A percentile compares a stretch with the other conserved stretches of the same genome.
Evolutionary conservation across 2,888 invertebrate genomes (phyloP).

Genomic region (Silvanus unidentatus): DNA sequence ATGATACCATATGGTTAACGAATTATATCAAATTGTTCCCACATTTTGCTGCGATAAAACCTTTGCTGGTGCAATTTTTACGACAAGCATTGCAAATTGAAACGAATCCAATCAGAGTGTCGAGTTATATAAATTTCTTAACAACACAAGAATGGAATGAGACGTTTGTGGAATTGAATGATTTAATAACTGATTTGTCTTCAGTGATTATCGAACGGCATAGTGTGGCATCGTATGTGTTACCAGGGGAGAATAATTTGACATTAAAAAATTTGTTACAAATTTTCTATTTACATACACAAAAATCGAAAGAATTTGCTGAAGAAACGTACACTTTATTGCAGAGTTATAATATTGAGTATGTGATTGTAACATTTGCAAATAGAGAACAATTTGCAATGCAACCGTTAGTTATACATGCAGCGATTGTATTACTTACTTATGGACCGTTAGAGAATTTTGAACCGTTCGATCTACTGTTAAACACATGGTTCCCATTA

Average conservation of each 20-base stretch:
- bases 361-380: slow-evolving; percentile 75
- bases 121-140: slow-evolving; percentile 80
- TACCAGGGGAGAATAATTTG: slow-evolving; percentile 44
- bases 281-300: slow-evolving; percentile 70
- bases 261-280: slow-evolving; percentile 66
- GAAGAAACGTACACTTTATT: slow-evolving; percentile 56
- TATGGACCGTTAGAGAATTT: slow-evolving; percentile 54
- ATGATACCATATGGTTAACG: slow-evolving; percentile 52
- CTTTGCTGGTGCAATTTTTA: slow-evolving; percentile 65
- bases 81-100: slow-evolving; percentile 86
- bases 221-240: slow-evolving; percentile 74
- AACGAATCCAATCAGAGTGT: slow-evolving; percentile 75
- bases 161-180: slow-evolving; percentile 60
- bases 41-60: slow-evolving; percentile 68
- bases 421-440: slow-evolving; percentile 74
- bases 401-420: slow-evolving; percentile 76
- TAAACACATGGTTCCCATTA: slow-evolving; percentile 83
- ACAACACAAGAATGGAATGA: slow-evolving; percentile 66
- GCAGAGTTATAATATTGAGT: slow-evolving; percentile 54
- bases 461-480: slow-evolving; percentile 38
- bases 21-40: slow-evolving; percentile 66
- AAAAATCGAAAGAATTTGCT: slow-evolving; percentile 61
- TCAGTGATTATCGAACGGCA: slow-evolving; percentile 88
- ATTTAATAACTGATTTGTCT: slow-evolving; percentile 73
- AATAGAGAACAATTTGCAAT: slow-evolving; percentile 68